phyloP scores from a whole-genome alignment of 2,113 vertebrate species.

The Otis tarda region DNA sequence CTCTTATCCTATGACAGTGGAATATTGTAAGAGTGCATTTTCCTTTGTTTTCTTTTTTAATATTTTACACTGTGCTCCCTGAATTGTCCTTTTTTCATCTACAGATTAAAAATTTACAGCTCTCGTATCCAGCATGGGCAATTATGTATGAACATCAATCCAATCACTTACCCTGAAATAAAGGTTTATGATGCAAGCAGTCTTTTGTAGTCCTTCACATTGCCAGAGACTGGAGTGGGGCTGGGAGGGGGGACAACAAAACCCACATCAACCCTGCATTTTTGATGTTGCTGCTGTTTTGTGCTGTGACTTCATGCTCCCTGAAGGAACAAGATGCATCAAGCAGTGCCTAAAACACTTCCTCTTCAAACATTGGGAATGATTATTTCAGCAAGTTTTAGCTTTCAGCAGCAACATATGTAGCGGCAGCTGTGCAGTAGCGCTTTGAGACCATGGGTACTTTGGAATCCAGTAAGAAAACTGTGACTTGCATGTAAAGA shows the following conservation, averaged over 20 bases:
- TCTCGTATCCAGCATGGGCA: not conserved
- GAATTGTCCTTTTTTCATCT: not conserved
- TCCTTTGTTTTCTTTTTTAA: not conserved
- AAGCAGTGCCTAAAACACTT: conserved; percentile 47
- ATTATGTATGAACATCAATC: conserved; percentile 5
- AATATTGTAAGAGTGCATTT: not conserved
- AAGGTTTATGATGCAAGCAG: conserved; percentile 17
- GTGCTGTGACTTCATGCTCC: conserved; percentile 41
- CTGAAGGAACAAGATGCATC: conserved; percentile 62
- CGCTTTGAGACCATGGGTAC: conserved; percentile 45
- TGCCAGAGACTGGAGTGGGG: not conserved
- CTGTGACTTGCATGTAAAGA: conserved; percentile 68
- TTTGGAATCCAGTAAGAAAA: conserved; percentile 59
- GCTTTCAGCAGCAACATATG: conserved; percentile 71
- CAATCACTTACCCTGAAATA: conserved; percentile 20
- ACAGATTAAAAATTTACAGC: conserved; percentile 12
- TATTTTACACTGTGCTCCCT: not conserved
- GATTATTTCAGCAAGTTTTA: conserved; percentile 74
- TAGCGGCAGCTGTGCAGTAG: conserved; percentile 65
- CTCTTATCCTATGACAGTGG: not conserved
- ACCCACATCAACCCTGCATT: not conserved
- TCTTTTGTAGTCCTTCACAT: conserved; percentile 21
- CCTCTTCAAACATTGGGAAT: conserved; percentile 55
- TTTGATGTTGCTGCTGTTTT: conserved; percentile 30
- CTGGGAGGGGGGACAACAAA: not conserved